phyloP scores from a whole-genome alignment of 2,888 invertebrate species.

The Chironomus riparius region DNA sequence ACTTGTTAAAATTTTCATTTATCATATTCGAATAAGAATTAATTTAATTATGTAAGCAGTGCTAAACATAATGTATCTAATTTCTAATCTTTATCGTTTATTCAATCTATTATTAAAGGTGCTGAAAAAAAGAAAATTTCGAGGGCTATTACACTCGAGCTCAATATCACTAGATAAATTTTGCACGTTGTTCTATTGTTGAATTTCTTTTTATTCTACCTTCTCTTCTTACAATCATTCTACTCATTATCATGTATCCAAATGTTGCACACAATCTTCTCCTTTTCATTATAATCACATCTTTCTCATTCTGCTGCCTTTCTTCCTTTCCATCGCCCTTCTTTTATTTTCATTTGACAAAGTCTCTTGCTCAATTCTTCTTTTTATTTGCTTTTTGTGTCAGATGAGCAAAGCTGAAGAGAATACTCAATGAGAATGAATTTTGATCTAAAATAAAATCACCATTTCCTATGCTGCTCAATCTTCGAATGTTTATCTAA shows the following conservation, averaged over 20 bases:
- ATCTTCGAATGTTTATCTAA: background rate
- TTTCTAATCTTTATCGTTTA: no score
- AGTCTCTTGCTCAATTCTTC: background rate
- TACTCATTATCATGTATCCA: background rate
- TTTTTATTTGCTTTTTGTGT: background rate
- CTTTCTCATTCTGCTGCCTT: background rate
- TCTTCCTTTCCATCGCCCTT: background rate
- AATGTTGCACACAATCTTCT: slow-evolving; percentile 3
- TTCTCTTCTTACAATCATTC: background rate
- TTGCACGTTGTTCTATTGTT: background rate
- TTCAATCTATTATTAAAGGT: no score
- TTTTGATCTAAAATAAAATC: no score
- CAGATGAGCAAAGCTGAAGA: background rate
- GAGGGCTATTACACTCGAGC: background rate
- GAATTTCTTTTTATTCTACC: background rate
- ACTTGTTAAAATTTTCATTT: no score
- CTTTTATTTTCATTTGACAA: background rate
- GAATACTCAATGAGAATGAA: background rate
- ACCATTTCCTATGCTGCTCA: background rate
- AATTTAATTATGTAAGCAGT: no score
- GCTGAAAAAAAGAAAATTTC: background rate
- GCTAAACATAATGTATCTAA: no score
- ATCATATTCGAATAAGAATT: no score
- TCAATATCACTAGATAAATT: background rate
- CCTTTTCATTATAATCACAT: background rate